Evolutionary conservation across 2,797 vertebrate species (phyloP).

Genomic region (Adelosebastes latens): DNA sequence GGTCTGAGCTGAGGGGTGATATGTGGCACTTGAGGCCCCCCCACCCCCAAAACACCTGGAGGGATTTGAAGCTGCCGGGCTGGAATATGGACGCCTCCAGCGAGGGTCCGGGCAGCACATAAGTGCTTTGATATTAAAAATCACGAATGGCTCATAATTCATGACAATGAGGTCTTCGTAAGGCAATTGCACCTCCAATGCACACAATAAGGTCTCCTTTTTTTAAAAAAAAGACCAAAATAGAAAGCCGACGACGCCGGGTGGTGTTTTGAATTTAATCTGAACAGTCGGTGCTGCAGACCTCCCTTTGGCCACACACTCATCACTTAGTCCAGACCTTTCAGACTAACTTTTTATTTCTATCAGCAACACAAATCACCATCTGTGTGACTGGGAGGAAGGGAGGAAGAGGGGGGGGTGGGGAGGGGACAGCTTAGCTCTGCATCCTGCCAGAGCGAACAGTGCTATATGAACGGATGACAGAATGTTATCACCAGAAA

Average conservation of each 20-base stretch:
- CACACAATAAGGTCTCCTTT: slow-evolving; percentile 25
- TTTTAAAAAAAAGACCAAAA: slow-evolving; percentile 34
- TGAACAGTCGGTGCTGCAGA: slow-evolving; percentile 59
- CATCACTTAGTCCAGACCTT: slow-evolving; percentile 63
- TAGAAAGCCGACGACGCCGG: slow-evolving; percentile 33
- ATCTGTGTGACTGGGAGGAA: slow-evolving; percentile 16
- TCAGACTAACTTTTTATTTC: slow-evolving; percentile 33
- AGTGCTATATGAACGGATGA: slow-evolving; percentile 70
- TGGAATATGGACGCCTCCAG: slow-evolving; percentile 56
- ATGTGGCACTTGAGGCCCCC: slow-evolving; percentile 80
- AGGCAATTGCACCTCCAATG: slow-evolving; percentile 62
- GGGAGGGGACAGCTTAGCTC: slow-evolving; percentile 33
- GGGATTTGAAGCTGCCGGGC: slow-evolving; percentile 55
- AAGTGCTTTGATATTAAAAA: slow-evolving; percentile 42
- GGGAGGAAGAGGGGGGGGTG: neutral
- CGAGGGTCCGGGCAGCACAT: slow-evolving; percentile 53
- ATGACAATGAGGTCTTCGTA: slow-evolving; percentile 59
- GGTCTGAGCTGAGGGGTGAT: slow-evolving; percentile 78
- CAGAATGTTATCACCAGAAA: slow-evolving; percentile 54
- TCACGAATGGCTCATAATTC: slow-evolving; percentile 65
- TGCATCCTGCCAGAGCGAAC: slow-evolving; percentile 54
- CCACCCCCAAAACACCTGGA: slow-evolving; percentile 5
- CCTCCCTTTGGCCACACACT: slow-evolving; percentile 65
- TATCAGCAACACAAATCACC: slow-evolving; percentile 50
- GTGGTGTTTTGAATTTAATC: slow-evolving; percentile 42